Percentiles rank a stretch among this genome's conserved stretches.
phyloP scores from a whole-genome alignment of 2,888 invertebrate genomes.

The Drosophila acutilabella region DNA sequence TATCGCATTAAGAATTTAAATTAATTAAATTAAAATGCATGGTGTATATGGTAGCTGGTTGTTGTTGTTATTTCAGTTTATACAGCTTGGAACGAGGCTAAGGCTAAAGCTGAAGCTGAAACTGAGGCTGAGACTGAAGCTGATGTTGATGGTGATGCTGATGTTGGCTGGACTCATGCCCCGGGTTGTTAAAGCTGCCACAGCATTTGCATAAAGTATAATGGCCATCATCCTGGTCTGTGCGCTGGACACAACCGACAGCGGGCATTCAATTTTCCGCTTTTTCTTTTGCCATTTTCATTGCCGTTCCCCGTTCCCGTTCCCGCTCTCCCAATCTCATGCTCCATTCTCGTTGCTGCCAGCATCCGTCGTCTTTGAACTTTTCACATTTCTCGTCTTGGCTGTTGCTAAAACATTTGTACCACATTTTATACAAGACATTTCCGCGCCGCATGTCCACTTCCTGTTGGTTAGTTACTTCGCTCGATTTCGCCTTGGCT shows the following conservation, averaged over 20 bases:
- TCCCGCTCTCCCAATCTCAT: neutral
- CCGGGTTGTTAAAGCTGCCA: constrained; percentile 71
- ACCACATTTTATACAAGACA: constrained; percentile 68
- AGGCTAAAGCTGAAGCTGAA: constrained; percentile 23
- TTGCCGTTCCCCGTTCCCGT: neutral
- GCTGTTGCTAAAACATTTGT: constrained; percentile 70
- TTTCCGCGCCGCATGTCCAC: constrained; percentile 76
- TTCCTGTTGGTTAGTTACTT: constrained; percentile 60
- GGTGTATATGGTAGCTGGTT: constrained; percentile 47
- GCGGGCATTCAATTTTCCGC: constrained; percentile 74
- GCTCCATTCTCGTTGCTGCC: constrained; percentile 7
- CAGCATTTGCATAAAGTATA: constrained; percentile 80
- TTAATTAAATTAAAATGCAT: constrained; percentile 80
- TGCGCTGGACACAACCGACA: constrained; percentile 52
- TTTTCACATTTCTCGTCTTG: constrained; percentile 69
- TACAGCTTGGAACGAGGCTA: constrained; percentile 28
- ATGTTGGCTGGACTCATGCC: constrained; percentile 43
- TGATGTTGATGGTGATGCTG: constrained; percentile 34
- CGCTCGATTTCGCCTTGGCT: constrained; percentile 60
- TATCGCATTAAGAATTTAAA: constrained; percentile 79
- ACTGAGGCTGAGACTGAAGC: constrained; percentile 16
- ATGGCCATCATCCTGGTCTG: constrained; percentile 70
- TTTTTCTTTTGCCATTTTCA: constrained; percentile 29
- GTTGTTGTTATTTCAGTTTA: constrained; percentile 20
- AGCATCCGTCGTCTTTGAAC: constrained; percentile 65